Percentiles rank a stretch among this genome's conserved stretches.
These are phyloP conservation scores for Babylonia areolata DNA, from an alignment of 1,140 invertebrate genomes.

Conservation along the genomic window DNA sequence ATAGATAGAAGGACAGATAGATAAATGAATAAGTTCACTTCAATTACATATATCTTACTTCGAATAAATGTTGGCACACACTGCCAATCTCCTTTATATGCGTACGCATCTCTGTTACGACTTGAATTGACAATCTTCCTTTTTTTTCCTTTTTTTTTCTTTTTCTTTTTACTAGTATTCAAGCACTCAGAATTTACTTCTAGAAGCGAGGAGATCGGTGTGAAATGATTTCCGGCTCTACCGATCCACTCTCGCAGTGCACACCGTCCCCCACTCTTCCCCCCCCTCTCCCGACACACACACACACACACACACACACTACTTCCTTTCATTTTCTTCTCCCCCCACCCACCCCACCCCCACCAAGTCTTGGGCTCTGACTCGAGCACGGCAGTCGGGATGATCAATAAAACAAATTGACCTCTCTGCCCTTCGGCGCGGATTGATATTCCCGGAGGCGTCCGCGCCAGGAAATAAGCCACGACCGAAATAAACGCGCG, in stretches of 20 bases:
- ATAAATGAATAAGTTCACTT: too few relatives aligned
- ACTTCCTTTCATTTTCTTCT: background rate
- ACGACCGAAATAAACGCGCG: conserved; percentile 45
- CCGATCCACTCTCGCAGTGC: too few relatives aligned
- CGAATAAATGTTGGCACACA: too few relatives aligned
- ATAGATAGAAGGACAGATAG: background rate
- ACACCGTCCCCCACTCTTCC: background rate
- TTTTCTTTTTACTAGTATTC: too few relatives aligned
- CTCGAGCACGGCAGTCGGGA: conserved; percentile 1
- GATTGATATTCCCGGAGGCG: conserved; percentile 44
- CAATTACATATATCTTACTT: too few relatives aligned
- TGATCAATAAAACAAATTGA: conserved; percentile 47
- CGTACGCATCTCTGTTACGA: too few relatives aligned
- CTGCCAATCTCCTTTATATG: too few relatives aligned
- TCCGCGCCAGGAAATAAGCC: conserved; percentile 42
- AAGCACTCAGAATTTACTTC: too few relatives aligned
- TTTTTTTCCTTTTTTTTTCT: too few relatives aligned
- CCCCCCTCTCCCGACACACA: background rate
- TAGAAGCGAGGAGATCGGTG: too few relatives aligned
- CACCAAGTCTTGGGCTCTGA: background rate
- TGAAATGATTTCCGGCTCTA: too few relatives aligned
- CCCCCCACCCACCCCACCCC: background rate
- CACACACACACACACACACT: background rate
- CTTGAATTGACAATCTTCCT: too few relatives aligned
- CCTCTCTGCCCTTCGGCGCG: conserved; percentile 42